Base-by-base conservation (phyloP, 2,797 vertebrate species). In the Mycteria americana region DNA sequence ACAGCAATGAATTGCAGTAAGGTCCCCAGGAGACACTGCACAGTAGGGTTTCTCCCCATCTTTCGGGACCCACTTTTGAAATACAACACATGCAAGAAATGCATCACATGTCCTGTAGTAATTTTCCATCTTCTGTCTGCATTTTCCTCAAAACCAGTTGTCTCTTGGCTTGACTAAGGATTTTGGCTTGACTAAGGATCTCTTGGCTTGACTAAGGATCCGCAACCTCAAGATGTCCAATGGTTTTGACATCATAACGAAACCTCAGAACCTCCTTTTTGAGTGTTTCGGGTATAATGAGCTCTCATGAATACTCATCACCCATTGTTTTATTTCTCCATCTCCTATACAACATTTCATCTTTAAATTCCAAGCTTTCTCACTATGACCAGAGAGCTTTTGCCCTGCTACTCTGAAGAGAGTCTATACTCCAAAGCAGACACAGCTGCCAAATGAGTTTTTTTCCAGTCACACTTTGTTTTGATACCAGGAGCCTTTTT, bases 301-400 rank as follows among this genome's bases (percentile, higher is more conserved):
- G 33, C 16, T 83, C 37, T 43, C 60, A 65, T 0, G 3, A 76
- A 39, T 33, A 65, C 39, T 54, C 50, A 24, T 63, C 78, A 33
- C 18, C 27, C 0, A 2, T 53, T 50, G 41, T 30, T 89, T 89
- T 69, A 23, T 88, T 86, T 91, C 54, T 22, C 19, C 33, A 35
- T 59, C 37, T 94, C 50, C 64, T 81, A 7, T 65, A 80, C 8
- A 80, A 45, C 21, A 51, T 72, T 81, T 92, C 6, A 7, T 59
- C 69, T 85, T 65, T 54, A 72, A 78, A 91, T 93, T 78, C 54
- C 75, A 69, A 48, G 16, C 18, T 85, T 92, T 92, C 75, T 53
- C 80, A 60, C 39, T 62, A n/a, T 18, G 30, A 69, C 53, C 19
- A 54, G 68, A 64, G 19, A 78, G 8, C 23, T 87, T 85, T 82